A percentile compares a stretch with the other conserved stretches of the same genome.
Evolutionary conservation across 2,113 vertebrate species (phyloP).

Genomic region (Atherinomorus stipes): DNA sequence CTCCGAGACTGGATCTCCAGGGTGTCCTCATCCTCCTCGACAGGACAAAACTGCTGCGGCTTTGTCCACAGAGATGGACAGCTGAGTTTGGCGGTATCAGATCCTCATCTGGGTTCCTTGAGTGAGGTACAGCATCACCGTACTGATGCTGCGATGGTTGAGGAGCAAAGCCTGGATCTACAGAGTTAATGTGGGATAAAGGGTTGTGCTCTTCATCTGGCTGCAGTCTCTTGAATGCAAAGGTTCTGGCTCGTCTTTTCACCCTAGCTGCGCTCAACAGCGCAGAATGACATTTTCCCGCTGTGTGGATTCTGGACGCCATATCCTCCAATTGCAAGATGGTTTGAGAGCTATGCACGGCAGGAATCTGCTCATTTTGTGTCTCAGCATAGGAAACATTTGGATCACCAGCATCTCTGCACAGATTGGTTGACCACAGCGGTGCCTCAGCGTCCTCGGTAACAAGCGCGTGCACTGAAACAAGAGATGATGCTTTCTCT

Average conservation of each 20-base stretch:
- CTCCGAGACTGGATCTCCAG: constrained; percentile 57
- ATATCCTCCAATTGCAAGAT: constrained; percentile 29
- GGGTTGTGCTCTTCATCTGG: constrained; percentile 3
- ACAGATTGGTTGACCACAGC: constrained; percentile 39
- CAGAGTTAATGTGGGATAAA: constrained; percentile 10
- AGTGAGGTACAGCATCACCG: background rate
- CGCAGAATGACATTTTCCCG: constrained; percentile 24
- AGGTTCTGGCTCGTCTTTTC: constrained; percentile 31
- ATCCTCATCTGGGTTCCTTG: background rate
- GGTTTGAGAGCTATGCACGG: constrained; percentile 13
- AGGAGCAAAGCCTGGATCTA: background rate
- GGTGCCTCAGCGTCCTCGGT: constrained; percentile 22
- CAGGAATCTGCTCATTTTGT: constrained; percentile 31
- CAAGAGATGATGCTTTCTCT: constrained; percentile 12
- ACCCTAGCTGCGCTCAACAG: background rate
- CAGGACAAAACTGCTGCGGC: constrained; percentile 33
- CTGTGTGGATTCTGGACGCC: constrained; percentile 22
- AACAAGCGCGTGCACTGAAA: constrained; percentile 12
- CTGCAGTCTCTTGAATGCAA: constrained; percentile 28
- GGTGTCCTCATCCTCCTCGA: constrained; percentile 60
- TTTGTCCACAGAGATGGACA: background rate
- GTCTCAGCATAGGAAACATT: constrained; percentile 8
- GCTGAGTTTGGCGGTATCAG: background rate
- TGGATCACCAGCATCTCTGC: constrained; percentile 9
- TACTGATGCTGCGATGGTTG: constrained; percentile 17